Conservation (phyloP, 2,113 vertebrate species). For the Leptodactylus fuscus region DNA sequence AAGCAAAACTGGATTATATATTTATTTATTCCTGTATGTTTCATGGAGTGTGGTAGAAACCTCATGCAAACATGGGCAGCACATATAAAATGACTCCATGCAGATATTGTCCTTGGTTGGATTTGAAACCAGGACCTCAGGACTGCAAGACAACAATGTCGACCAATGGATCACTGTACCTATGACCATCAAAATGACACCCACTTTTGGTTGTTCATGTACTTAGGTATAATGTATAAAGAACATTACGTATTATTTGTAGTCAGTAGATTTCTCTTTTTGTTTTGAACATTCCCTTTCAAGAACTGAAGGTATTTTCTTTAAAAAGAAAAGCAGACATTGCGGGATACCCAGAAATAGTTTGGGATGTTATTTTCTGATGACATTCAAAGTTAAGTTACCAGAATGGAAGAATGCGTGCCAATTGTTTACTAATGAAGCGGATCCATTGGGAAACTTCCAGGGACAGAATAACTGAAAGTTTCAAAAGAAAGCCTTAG, state of each 20-base stretch:
- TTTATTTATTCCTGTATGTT: too few relatives aligned
- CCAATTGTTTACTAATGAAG: conserved; percentile 59
- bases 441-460: conserved; percentile 58
- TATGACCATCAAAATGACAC: too few relatives aligned
- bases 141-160: too few relatives aligned
- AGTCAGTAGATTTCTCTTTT: not conserved
- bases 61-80: too few relatives aligned
- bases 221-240: not conserved
- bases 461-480: conserved; percentile 56
- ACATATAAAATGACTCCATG: too few relatives aligned
- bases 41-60: not conserved
- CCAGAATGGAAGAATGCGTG: conserved; percentile 52
- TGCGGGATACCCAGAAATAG: conserved; percentile 11
- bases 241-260: not conserved
- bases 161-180: too few relatives aligned
- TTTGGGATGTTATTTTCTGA: conserved; percentile 32
- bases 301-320: not conserved
- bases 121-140: too few relatives aligned
- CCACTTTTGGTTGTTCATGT: too few relatives aligned
- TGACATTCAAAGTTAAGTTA: conserved; percentile 50
- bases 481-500: conserved; percentile 57
- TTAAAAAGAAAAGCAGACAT: not conserved
- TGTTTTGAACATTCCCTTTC: not conserved
- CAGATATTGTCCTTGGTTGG: not conserved
- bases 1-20: too few relatives aligned